Evolutionary conservation across 1,140 invertebrate genomes (phyloP), one percentile per base, ranked within the genome.

Genomic region (Drosophila subobscura): DNA sequence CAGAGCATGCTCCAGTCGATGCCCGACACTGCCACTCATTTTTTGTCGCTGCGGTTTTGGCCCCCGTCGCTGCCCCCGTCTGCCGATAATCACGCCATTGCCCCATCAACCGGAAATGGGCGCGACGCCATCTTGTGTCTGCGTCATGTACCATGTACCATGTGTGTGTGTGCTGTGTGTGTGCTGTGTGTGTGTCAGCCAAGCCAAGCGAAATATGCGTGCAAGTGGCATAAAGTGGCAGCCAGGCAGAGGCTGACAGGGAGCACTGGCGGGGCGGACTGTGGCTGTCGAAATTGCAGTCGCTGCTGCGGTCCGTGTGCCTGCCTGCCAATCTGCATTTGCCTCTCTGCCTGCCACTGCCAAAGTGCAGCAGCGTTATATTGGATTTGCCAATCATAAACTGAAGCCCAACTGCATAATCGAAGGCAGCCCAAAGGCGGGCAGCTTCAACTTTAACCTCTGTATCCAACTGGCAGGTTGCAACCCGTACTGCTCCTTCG

Each of bases 301-400:
- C 22, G n/a, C n/a, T n/a, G 40, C 27, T 25, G 50, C 37, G 33
- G 33, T 29, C 23, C 27, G 47, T 49, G 49, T 40, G 61, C 45
- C 27, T 23, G 56, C 44, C 29, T 73, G 79, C 74, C 74, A 83
- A 83, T 83, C 79, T 83, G 79, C 33, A 10, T 12, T 20, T 20
- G 16, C 16, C 16, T 20, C 16, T 20, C 33, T 37, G 33, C 65
- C 16, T n/a, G n/a, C n/a, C n/a, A n/a, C 67, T 85, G 81, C 81
- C 81, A 85, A 80, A 85, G 81, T 77, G 77, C 81, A 81, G n/a
- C 73, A 72, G 76, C 81, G 78, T n/a, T 81, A 85, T 85, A 85
- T 85, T 86, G 81, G 81, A 85, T 85, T 86, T 86, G 81, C 77
- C 81, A 85, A 85, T 85, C 81, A 85, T 86, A 86, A 86, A 85